phyloP scores from a whole-genome alignment of 2,797 vertebrate genomes.

The Sebastolobus altivelis region DNA sequence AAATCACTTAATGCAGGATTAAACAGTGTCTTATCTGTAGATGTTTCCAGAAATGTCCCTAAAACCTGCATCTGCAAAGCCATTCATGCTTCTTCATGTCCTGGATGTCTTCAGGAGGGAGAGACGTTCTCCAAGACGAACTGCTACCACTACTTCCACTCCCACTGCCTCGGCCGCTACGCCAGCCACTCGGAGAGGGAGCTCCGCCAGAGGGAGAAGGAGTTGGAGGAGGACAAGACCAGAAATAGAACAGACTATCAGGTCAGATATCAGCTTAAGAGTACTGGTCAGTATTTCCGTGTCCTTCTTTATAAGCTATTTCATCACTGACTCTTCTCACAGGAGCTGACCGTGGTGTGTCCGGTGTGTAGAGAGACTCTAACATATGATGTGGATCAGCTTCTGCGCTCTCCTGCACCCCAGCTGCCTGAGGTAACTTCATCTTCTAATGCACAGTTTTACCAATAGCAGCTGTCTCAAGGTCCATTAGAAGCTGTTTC shows the following conservation, averaged over 20 bases:
- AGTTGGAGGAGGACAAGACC: conserved; percentile 87
- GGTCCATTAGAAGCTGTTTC: background rate
- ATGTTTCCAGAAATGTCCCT: background rate
- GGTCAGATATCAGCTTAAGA: conserved; percentile 51
- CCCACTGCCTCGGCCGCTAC: conserved; percentile 94
- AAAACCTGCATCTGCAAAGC: background rate
- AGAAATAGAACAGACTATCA: conserved; percentile 62
- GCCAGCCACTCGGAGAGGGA: conserved; percentile 91
- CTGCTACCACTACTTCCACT: conserved; percentile 98
- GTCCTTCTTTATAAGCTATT: background rate
- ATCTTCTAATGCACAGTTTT: rapidly evolving
- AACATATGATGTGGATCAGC: conserved; percentile 86
- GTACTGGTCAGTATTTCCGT: background rate
- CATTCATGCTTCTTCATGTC: rapidly evolving
- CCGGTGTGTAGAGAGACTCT: conserved; percentile 94
- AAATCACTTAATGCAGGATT: background rate
- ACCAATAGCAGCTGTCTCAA: background rate
- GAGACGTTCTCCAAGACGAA: conserved; percentile 93
- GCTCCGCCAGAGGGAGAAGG: conserved; percentile 86
- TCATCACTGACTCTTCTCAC: background rate
- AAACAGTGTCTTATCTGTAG: background rate
- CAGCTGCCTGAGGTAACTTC: conserved; percentile 88
- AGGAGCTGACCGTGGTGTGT: conserved; percentile 91
- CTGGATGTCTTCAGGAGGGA: conserved; percentile 78
- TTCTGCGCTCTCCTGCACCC: conserved; percentile 88